Evolutionary conservation across 2,888 invertebrate genomes (phyloP).

Genomic region (Biston betularia): DNA sequence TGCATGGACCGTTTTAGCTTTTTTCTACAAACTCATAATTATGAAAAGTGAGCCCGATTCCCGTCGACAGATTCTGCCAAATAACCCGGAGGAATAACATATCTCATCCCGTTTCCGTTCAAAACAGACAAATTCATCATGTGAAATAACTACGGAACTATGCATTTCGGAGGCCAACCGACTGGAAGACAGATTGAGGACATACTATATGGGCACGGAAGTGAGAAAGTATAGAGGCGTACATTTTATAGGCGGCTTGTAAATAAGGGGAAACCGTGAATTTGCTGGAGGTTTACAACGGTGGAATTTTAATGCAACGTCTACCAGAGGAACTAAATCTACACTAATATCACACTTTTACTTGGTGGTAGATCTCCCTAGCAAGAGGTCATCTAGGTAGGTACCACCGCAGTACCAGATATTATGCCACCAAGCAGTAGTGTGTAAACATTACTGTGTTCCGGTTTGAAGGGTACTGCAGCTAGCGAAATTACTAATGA

Average conservation of each 20-base stretch:
- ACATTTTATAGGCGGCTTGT: slow-evolving; percentile 6
- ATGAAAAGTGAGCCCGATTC: slow-evolving; percentile 12
- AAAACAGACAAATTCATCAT: slow-evolving; percentile 42
- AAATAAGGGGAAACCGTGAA: not conserved
- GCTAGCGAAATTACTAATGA: too few species aligned
- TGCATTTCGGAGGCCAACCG: slow-evolving; percentile 53
- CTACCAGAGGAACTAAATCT: not conserved
- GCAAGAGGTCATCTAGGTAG: too few species aligned
- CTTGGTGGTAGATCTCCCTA: too few species aligned
- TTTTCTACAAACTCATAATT: slow-evolving; percentile 4
- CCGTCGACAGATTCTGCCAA: slow-evolving; percentile 23
- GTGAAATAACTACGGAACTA: slow-evolving; percentile 43
- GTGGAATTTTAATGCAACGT: not conserved
- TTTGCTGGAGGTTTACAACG: not conserved
- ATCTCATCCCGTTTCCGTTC: slow-evolving; percentile 37
- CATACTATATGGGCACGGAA: slow-evolving; percentile 41
- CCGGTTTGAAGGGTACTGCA: too few species aligned
- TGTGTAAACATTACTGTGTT: too few species aligned
- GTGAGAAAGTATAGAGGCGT: slow-evolving; percentile 1
- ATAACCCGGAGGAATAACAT: slow-evolving; percentile 32
- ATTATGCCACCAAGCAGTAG: too few species aligned
- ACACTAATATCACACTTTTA: too few species aligned
- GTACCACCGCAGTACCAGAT: too few species aligned
- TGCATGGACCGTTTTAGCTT: not conserved
- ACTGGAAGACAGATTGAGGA: slow-evolving; percentile 64